Percentiles rank a stretch among this genome's conserved stretches.
phyloP scores from a whole-genome alignment of 2,113 vertebrate genomes.

The Coturnix japonica region DNA sequence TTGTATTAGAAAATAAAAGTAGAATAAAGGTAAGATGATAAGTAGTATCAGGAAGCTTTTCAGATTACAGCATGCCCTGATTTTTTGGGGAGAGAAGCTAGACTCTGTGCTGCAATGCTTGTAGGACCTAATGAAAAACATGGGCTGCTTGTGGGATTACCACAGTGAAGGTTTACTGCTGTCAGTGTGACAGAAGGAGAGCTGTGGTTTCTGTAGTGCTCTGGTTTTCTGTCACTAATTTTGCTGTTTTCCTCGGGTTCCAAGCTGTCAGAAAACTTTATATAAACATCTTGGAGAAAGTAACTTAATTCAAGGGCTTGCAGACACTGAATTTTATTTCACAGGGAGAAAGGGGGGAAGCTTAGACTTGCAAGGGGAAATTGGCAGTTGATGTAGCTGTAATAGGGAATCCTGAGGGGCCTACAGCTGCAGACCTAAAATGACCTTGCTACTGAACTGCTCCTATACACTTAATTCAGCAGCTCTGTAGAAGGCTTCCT shows the following conservation, averaged over 20 bases:
- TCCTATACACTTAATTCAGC: constrained; percentile 27
- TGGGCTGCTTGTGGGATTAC: neutral
- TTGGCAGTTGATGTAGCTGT: constrained; percentile 19
- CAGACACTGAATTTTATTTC: constrained; percentile 55
- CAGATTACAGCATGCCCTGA: neutral
- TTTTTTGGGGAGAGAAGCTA: neutral
- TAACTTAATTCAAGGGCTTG: constrained; percentile 42
- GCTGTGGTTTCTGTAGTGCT: neutral
- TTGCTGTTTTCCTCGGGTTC: neutral
- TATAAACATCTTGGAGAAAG: constrained; percentile 41
- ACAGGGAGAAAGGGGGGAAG: neutral
- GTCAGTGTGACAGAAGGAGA: neutral
- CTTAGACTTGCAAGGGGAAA: constrained; percentile 20
- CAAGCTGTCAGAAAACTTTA: constrained; percentile 21
- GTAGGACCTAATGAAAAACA: neutral
- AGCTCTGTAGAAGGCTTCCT: constrained; percentile 34
- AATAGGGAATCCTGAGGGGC: constrained; percentile 42
- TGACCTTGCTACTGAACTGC: constrained; percentile 25
- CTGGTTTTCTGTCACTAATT: constrained; percentile 25
- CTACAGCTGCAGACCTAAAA: neutral
- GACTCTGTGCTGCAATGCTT: neutral
- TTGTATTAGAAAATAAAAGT: neutral
- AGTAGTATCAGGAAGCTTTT: neutral
- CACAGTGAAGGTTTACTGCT: neutral
- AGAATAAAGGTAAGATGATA: neutral